Evolutionary conservation across 2,797 vertebrate species (phyloP).

Genomic region (Xiphorhynchus erythropygius): DNA sequence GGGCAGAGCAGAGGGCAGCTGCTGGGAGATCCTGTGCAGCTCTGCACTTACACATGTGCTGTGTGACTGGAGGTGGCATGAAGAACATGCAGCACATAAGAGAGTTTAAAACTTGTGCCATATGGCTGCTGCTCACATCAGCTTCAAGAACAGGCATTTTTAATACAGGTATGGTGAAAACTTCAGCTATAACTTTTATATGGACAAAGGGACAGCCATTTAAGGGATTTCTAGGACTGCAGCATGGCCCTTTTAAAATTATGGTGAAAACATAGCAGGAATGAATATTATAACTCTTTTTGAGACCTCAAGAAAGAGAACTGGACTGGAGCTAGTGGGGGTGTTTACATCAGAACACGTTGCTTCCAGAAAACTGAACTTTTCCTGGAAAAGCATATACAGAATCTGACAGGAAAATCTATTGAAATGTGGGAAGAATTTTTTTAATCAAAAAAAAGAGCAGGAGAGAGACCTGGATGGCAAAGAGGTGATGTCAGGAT

Average conservation of each 20-base stretch:
- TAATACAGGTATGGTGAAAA: neutral
- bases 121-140: neutral
- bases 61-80: fast-evolving
- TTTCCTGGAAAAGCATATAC: neutral
- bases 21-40: neutral
- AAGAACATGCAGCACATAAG: fast-evolving
- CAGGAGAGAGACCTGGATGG: neutral
- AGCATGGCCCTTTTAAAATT: neutral
- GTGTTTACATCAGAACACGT: neutral
- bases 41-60: fast-evolving
- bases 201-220: neutral
- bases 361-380: neutral
- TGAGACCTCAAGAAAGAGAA: neutral
- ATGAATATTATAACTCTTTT: neutral
- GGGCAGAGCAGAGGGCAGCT: fast-evolving
- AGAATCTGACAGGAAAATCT: neutral
- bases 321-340: neutral
- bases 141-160: neutral
- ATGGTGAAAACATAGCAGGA: neutral
- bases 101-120: neutral
- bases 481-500: neutral
- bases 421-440: neutral
- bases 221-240: neutral
- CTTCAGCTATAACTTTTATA: neutral
- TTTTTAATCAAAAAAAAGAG: neutral